Percentiles rank a stretch among this genome's conserved stretches.
Evolutionary conservation across 2,888 invertebrate genomes (phyloP).

Genomic region (Drosophila mimica): DNA sequence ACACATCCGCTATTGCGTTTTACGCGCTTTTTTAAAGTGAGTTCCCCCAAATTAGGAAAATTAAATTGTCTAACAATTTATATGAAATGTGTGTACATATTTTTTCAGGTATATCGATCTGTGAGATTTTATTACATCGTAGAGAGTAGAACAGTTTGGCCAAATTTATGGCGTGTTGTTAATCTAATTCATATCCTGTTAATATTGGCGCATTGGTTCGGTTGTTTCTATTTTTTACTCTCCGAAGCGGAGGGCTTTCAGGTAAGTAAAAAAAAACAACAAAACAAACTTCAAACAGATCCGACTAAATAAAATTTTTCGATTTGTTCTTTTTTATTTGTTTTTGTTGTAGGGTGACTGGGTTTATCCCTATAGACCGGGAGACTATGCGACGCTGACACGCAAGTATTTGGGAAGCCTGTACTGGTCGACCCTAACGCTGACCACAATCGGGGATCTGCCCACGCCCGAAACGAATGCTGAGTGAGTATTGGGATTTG

Average conservation of each 20-base stretch:
- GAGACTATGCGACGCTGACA: constrained; percentile 95
- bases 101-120: constrained; percentile 92
- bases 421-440: constrained; percentile 98
- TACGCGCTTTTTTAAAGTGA: constrained; percentile 93
- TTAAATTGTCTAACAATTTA: neutral
- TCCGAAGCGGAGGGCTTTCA: constrained; percentile 95
- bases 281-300: neutral
- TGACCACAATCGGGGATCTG: constrained; percentile 98
- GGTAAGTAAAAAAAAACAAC: constrained; percentile 83
- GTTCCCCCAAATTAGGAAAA: constrained; percentile 34
- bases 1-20: constrained; percentile 94
- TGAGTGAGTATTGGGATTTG: constrained; percentile 91
- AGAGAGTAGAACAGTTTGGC: constrained; percentile 97
- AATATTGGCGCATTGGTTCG: constrained; percentile 98
- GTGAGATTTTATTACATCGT: constrained; percentile 98
- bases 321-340: too few species aligned
- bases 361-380: constrained; percentile 94
- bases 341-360: constrained; percentile 89
- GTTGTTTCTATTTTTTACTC: constrained; percentile 97
- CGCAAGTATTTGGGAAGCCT: constrained; percentile 97
- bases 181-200: constrained; percentile 97
- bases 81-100: neutral
- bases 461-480: constrained; percentile 98
- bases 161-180: constrained; percentile 97
- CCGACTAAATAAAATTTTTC: too few species aligned